These are phyloP conservation scores for Sarotherodon lohbergeri DNA, from an alignment of 2,113 vertebrate genomes.

Conservation along the genomic window DNA sequence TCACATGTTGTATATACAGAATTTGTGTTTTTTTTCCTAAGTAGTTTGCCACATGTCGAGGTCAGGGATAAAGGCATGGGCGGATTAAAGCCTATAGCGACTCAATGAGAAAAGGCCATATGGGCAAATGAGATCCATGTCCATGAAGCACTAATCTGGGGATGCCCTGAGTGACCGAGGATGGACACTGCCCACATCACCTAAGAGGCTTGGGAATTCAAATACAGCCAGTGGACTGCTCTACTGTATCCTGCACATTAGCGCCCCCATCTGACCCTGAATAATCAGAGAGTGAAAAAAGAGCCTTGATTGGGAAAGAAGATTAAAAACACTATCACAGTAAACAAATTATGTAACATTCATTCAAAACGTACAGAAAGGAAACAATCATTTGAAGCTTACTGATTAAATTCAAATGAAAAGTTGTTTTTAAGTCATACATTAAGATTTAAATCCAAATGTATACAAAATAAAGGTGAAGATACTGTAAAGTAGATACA, in stretches of 20 bases:
- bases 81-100: slow-evolving; percentile 63
- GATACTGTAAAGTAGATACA: background rate
- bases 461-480: background rate
- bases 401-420: background rate
- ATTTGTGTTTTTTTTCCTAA: slow-evolving; percentile 36
- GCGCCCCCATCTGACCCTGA: slow-evolving; percentile 51
- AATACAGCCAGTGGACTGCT: slow-evolving; percentile 33
- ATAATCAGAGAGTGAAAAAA: background rate
- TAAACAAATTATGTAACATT: background rate
- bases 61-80: slow-evolving; percentile 60
- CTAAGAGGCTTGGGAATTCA: slow-evolving; percentile 65
- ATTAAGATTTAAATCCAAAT: background rate
- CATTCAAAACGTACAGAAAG: background rate
- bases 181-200: slow-evolving; percentile 54
- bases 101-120: slow-evolving; percentile 69
- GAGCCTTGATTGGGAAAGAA: background rate
- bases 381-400: background rate
- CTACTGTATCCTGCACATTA: slow-evolving; percentile 47
- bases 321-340: slow-evolving; percentile 12
- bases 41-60: slow-evolving; percentile 61
- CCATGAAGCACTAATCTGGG: slow-evolving; percentile 63
- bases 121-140: slow-evolving; percentile 71
- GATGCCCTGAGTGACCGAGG: slow-evolving; percentile 64
- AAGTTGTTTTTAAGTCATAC: background rate
- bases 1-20: slow-evolving; percentile 16